A percentile compares a stretch with the other conserved stretches of the same genome.
Conservation (phyloP, 2,113 vertebrate genomes). For the Pomatostomus ruficeps region DNA sequence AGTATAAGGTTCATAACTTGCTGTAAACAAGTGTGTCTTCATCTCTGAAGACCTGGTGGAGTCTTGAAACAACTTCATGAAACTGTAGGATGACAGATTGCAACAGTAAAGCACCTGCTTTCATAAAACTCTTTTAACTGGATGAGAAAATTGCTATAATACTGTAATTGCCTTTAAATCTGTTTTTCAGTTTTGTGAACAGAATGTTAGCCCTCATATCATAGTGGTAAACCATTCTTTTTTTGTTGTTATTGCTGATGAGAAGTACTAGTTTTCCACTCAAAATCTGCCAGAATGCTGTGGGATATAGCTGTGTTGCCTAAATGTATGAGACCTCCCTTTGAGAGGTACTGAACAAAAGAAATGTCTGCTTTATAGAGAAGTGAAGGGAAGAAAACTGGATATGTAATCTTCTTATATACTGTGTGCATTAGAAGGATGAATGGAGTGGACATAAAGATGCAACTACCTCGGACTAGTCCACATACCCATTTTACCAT, state of each 20-base stretch:
- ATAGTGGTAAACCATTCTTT: background rate
- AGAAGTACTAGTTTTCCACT: background rate
- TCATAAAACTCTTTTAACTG: background rate
- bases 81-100: background rate
- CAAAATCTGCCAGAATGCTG: background rate
- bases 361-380: background rate
- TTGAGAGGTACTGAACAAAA: background rate
- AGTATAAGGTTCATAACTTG: background rate
- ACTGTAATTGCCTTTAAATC: background rate
- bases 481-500: background rate
- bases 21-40: background rate
- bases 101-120: background rate
- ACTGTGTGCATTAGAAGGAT: background rate
- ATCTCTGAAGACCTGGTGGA: background rate
- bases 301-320: background rate
- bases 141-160: background rate
- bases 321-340: background rate
- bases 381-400: background rate
- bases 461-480: background rate
- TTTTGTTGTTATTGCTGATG: background rate
- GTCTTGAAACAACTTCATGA: background rate
- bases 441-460: background rate
- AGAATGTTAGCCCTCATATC: background rate
- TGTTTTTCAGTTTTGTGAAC: background rate
- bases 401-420: background rate